Percentiles rank a stretch among this genome's conserved stretches.
These are phyloP conservation scores for Acrobasis repandana DNA, from an alignment of 2,888 invertebrate species.

Conservation along the genomic window DNA sequence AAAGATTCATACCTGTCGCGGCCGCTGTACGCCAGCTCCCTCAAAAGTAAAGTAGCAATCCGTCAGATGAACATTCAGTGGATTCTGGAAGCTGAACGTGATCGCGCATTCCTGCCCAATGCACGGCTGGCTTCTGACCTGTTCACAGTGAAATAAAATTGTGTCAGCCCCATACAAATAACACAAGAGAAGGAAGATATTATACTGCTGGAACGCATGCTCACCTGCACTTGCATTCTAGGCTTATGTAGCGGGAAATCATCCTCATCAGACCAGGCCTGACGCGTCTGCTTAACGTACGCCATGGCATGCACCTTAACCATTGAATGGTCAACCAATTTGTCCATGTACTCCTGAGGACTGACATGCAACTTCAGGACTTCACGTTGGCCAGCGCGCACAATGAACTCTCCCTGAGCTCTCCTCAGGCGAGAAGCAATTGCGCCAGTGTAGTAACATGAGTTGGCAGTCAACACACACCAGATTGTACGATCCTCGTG, in stretches of 20 bases:
- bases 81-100: constrained; percentile 86
- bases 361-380: constrained; percentile 84
- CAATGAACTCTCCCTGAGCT: constrained; percentile 83
- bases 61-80: constrained; percentile 84
- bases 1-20: constrained; percentile 71
- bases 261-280: constrained; percentile 89
- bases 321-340: constrained; percentile 87
- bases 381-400: constrained; percentile 85
- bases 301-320: constrained; percentile 89
- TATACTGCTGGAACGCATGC: constrained; percentile 4
- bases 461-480: constrained; percentile 84
- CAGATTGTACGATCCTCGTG: constrained; percentile 84
- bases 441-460: constrained; percentile 88
- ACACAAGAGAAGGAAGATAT: too few species aligned
- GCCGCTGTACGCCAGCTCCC: constrained; percentile 86
- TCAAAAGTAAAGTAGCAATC: constrained; percentile 87
- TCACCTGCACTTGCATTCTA: constrained; percentile 84
- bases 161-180: background rate
- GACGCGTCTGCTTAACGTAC: constrained; percentile 87
- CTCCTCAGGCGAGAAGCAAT: constrained; percentile 85
- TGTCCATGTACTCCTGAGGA: constrained; percentile 86
- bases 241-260: constrained; percentile 88
- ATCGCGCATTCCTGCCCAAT: constrained; percentile 80
- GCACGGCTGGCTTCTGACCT: constrained; percentile 76
- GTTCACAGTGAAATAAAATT: constrained; percentile 23